Evolutionary conservation across 92 coral and sea anemone species (phyloP).

Genomic region (Zoanthus gigantus): DNA sequence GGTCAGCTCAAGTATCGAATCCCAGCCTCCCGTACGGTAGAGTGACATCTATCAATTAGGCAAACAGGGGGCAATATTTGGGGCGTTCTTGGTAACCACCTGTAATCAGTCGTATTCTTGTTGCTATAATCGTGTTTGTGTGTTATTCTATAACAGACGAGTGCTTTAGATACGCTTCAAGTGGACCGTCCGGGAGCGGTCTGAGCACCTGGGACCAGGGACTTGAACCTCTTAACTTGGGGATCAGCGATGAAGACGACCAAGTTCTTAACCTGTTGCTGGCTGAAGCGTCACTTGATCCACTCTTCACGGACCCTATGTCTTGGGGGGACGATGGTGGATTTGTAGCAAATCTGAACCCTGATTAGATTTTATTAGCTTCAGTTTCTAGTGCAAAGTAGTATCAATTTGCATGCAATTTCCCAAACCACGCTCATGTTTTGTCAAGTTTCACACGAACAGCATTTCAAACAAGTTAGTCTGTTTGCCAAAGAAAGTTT

Average conservation of each 20-base stretch:
- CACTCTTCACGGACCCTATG: constrained; percentile 67
- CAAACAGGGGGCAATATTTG: too few relatives aligned
- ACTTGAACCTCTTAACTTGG: constrained; percentile 52
- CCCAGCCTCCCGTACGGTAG: too few relatives aligned
- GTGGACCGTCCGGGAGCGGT: constrained; percentile 1
- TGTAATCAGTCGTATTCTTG: too few relatives aligned
- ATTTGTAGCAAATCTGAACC: constrained; percentile 66
- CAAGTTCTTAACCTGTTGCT: constrained; percentile 83
- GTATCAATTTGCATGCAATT: neutral
- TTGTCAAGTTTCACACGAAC: too few relatives aligned
- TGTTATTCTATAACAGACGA: constrained; percentile 2
- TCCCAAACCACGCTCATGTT: too few relatives aligned
- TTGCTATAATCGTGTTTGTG: neutral
- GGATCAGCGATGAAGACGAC: constrained; percentile 83
- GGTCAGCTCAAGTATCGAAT: too few relatives aligned
- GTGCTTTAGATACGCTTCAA: neutral
- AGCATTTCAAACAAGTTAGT: too few relatives aligned
- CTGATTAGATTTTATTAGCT: constrained; percentile 1
- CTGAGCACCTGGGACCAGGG: constrained; percentile 26
- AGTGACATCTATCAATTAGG: too few relatives aligned
- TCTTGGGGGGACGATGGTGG: constrained; percentile 75
- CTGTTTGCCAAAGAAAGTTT: too few relatives aligned
- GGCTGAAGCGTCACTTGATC: constrained; percentile 76
- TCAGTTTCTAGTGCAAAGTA: neutral
- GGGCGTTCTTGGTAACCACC: too few relatives aligned